Evolutionary conservation across 2,888 invertebrate species (phyloP), one percentile per base, ranked within the genome.

Genomic region (Tetranychus piercei): DNA sequence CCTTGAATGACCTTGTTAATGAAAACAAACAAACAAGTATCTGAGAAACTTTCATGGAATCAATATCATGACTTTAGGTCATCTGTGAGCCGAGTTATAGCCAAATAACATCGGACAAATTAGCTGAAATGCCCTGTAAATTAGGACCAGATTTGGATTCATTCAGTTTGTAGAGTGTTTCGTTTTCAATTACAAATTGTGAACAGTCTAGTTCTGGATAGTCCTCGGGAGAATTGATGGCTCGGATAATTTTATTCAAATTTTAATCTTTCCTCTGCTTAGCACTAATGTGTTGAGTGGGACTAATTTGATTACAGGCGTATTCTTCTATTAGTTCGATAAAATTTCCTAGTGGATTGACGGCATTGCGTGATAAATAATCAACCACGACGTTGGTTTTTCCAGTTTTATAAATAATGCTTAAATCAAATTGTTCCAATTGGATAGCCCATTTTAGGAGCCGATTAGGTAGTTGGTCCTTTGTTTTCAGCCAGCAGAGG

Each of bases 401-500:
- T 2, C 75, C 75, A 4, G 34, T 22, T 9, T 22, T 4, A 44
- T 72, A 72, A 6, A 20, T 6, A 3, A 75, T 44, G 1, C 18
- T 23, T 4, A 55, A 73, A 1, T 72, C 18, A 18, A 66, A 75
- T 22, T 73, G n/a, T 18, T 20, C 9, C 22, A 75, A 6, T 18
- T 66, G 73, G 1, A 67, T 23, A 3, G 73, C 6, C 75, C 75
- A 75, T 3, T 70, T 15, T 18, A 44, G 23, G 4, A 75, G 66
- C 67, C 73, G 22, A 8, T n/a, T 44, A 20, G 20, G 15, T 2
- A 66, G 18, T n/a, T 65, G 22, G 9, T 71, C 22, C 9, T 65
- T 75, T 3, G 44, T 65, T 1, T 45, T 65, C 34, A 75, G 15
- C 74, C 72, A 74, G 23, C 55, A 66, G 7, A 75, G 34, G 55